Base-by-base conservation (phyloP, 2,888 invertebrate species). In the Hipparchia semele region DNA sequence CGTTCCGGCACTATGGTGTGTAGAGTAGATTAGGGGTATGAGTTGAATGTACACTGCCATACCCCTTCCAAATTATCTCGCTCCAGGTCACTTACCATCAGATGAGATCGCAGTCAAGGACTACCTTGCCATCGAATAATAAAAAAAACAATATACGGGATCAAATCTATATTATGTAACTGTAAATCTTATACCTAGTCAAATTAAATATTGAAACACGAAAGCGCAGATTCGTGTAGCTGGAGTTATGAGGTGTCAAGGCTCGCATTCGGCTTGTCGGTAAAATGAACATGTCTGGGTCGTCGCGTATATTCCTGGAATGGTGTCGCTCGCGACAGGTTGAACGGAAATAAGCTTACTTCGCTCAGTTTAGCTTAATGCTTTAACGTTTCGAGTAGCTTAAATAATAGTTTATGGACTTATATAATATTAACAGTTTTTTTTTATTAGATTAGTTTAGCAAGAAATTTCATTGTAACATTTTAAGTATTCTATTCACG, bases 301-400 rank as follows among this genome's bases (percentile, higher is more conserved):
- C 81, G 83, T 70, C 62, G 76, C 84, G 84, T 65, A 53, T 87
- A 84, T 87, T 88, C 84, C 85, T 87, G 88, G 88, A 91, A 91
- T 89, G 89, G 87, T 87, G 82, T 87, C 87, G 87, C 90, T 87
- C 83, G 87, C 83, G 89, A 88, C 90, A 88, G 90, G 88, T 91
- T 91, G 87, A 89, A 90, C 90, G 91, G 90, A 92, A 91, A 91
- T 91, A 92, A 91, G 87, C 89, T 23, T 86, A 84, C 84, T 87
- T 90, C 88, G 89, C 90, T 90, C 89, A 88, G 82, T 86, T 83
- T 87, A 91, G 84, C 91, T 23, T 23, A 23, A 23, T 23, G 23
- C 23, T 91, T 88, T 87, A 88, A 90, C 90, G 87, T 89, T 90
- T 89, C 90, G 89, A 89, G 89, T 89, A 88, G 89, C 85, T 86